A percentile compares a stretch with the other conserved stretches of the same genome.
phyloP scores from a whole-genome alignment of 2,888 invertebrate species.

The Drosophila atripex region DNA sequence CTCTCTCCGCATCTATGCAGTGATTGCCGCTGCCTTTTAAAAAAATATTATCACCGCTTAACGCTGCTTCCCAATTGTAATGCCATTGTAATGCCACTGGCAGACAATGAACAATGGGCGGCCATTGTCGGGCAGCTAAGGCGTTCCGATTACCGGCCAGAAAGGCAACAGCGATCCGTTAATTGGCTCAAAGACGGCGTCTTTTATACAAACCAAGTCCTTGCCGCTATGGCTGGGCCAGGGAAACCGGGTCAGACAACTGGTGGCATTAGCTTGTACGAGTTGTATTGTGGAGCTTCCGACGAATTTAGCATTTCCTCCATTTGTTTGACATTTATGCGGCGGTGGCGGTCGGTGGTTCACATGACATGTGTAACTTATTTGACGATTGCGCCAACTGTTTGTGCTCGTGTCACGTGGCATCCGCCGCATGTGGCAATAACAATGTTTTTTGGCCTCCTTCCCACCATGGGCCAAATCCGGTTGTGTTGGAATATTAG shows the following conservation, averaged over 20 bases:
- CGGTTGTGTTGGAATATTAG: background rate
- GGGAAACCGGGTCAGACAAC: conserved; percentile 23
- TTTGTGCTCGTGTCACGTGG: conserved; percentile 75
- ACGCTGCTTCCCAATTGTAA: conserved; percentile 7
- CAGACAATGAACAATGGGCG: conserved; percentile 56
- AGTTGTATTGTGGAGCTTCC: conserved; percentile 49
- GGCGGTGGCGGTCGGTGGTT: conserved; percentile 33
- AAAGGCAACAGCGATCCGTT: conserved; percentile 42
- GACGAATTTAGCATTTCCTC: conserved; percentile 59
- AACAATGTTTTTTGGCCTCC: conserved; percentile 29
- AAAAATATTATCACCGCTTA: conserved; percentile 30
- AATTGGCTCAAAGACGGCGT: conserved; percentile 31
- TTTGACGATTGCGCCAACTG: conserved; percentile 53
- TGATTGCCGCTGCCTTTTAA: conserved; percentile 16
- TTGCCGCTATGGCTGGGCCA: conserved; percentile 6
- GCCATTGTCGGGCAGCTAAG: conserved; percentile 51
- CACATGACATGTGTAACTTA: conserved; percentile 51
- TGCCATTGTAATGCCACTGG: conserved; percentile 33
- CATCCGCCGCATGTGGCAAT: conserved; percentile 69
- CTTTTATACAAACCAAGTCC: conserved; percentile 55
- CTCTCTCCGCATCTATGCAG: conserved; percentile 20
- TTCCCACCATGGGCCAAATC: background rate
- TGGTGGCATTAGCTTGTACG: conserved; percentile 4
- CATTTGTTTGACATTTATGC: conserved; percentile 62
- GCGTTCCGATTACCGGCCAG: conserved; percentile 34